Conservation (phyloP, 2,797 vertebrate genomes). For the Galagoides demidoff region DNA sequence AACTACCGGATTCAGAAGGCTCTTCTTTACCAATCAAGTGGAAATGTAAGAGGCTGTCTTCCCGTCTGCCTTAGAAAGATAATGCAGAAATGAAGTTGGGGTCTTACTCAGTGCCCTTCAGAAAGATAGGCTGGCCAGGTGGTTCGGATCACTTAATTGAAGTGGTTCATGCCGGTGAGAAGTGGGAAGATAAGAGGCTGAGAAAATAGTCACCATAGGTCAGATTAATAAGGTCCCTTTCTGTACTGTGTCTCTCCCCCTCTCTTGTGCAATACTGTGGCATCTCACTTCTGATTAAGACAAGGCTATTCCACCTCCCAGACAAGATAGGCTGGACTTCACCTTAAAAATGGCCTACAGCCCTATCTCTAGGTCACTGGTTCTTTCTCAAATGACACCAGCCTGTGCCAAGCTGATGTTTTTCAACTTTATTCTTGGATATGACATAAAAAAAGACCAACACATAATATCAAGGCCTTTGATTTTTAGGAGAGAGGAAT, state of each 20-base stretch:
- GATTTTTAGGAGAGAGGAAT: not conserved
- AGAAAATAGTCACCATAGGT: not conserved
- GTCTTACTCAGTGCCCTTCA: slow-evolving; percentile 5
- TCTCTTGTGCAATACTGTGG: not conserved
- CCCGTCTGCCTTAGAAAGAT: not conserved
- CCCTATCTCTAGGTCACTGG: not conserved
- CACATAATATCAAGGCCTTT: not conserved
- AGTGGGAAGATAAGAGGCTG: not conserved
- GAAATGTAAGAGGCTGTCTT: slow-evolving; percentile 10
- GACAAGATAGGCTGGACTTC: not conserved
- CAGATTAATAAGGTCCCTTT: not conserved
- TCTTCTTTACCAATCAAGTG: slow-evolving; percentile 39
- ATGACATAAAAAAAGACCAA: not conserved
- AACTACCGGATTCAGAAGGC: not conserved
- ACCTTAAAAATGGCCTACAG: not conserved
- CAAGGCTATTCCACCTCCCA: not conserved
- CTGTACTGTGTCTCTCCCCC: not conserved
- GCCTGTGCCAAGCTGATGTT: not conserved
- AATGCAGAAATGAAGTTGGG: slow-evolving; percentile 47
- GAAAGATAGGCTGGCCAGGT: not conserved
- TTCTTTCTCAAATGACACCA: not conserved
- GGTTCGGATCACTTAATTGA: not conserved
- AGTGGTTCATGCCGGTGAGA: not conserved
- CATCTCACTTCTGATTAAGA: not conserved
- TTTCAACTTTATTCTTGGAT: not conserved